Base-by-base conservation (phyloP, 2,888 invertebrate genomes). In the Metellina segmentata region DNA sequence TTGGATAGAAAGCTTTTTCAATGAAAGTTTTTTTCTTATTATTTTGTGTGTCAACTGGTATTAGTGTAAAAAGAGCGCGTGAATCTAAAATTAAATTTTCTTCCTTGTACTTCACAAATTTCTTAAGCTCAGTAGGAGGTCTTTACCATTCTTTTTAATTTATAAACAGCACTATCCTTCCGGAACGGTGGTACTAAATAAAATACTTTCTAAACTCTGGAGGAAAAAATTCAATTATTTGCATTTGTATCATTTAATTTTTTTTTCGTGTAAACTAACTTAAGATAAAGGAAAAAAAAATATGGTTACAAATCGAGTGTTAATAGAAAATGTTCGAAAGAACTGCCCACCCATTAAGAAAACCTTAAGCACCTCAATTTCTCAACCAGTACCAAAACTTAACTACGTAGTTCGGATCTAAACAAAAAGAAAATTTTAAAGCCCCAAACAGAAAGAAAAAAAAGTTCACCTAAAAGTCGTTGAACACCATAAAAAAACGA, bases 401-500 rank as follows among this genome's bases (percentile, higher is more conserved):
- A 53, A 49, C 19, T 52, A 69, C 6, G n/a, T 13, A n/a, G n/a
- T 69, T n/a, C 13, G n/a, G 70, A 74, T 7, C 34, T 20, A 11
- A 74, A 34, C 20, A 74, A 34, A 19, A 74, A 74, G 74, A 20
- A 19, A 11, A 19, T 11, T 11, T n/a, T n/a, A 19, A 74, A 74
- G 11, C 74, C 19, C 34, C 8, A 74, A 74, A 13, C 70, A n/a
- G n/a, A 69, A 69, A 69, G 34, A 34, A 34, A 34, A 34, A 34
- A 34, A 1, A 34, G 34, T 34, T 34, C 74, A n/a, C 74, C 20
- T 20, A 19, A 19, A 74, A 74, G n/a, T 19, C 13, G 20, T 7
- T 70, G 49, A n/a, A 49, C 70, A 70, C 69, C n/a, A 71, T n/a
- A 82, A 82, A 71, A 19, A 69, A 11, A 19, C 8, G 71, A 70